phyloP scores from a whole-genome alignment of 2,113 vertebrate species.

The Aldabrachelys gigantea region DNA sequence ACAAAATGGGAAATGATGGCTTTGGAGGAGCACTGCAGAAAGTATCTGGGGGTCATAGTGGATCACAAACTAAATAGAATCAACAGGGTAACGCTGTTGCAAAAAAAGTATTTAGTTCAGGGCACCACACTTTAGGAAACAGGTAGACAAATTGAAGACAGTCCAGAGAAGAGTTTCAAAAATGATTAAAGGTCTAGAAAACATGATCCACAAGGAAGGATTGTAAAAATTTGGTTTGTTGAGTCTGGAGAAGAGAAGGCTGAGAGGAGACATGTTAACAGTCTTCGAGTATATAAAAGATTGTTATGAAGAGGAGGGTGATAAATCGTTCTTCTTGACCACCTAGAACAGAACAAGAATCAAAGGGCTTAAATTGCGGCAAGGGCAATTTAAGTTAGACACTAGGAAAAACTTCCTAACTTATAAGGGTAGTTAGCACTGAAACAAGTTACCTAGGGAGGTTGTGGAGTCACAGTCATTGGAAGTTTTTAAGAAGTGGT shows the following conservation, averaged over 20 bases:
- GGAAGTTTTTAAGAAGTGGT: not conserved
- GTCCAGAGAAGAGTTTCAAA: not conserved
- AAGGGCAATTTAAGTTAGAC: not conserved
- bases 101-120: not conserved
- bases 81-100: not conserved
- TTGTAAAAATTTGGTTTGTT: not conserved
- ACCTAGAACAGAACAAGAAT: not conserved
- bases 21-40: not conserved
- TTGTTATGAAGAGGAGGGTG: not conserved
- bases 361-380: not conserved
- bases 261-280: not conserved
- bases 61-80: not conserved
- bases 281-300: not conserved
- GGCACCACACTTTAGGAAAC: not conserved
- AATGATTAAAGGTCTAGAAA: not conserved
- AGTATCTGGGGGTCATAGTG: not conserved
- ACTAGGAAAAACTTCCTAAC: not conserved
- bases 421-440: not conserved
- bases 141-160: not conserved
- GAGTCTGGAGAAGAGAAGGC: not conserved
- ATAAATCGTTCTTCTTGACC: not conserved
- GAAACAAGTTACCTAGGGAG: not conserved
- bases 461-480: not conserved
- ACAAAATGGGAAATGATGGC: not conserved
- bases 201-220: not conserved